Evolutionary conservation across 2,888 invertebrate species (phyloP).

Genomic region (Plagodis pulveraria): DNA sequence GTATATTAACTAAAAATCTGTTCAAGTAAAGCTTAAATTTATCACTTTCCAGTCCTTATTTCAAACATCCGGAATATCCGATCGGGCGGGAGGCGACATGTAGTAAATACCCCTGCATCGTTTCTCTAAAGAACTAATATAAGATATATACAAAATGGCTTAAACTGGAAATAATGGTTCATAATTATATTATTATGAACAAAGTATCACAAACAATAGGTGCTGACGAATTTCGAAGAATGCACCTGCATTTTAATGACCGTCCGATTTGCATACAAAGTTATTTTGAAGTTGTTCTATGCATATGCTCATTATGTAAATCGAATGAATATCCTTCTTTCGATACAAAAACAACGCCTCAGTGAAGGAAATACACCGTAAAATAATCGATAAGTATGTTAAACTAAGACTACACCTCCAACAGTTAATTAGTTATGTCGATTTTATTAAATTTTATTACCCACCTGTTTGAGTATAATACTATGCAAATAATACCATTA

Average conservation of each 20-base stretch:
- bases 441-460: slow-evolving; percentile 2
- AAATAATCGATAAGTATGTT: slow-evolving; percentile 36
- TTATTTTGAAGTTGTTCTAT: slow-evolving; percentile 60
- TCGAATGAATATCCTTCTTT: slow-evolving; percentile 71
- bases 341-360: slow-evolving; percentile 48
- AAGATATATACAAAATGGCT: too few species aligned
- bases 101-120: too few species aligned
- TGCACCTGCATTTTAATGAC: slow-evolving; percentile 62
- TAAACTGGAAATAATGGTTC: too few species aligned
- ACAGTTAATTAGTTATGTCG: slow-evolving; percentile 26
- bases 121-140: too few species aligned
- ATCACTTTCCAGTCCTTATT: too few species aligned
- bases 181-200: too few species aligned
- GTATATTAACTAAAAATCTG: too few species aligned
- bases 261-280: slow-evolving; percentile 76
- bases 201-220: background rate
- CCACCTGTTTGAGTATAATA: slow-evolving; percentile 1
- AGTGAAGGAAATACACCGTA: slow-evolving; percentile 59
- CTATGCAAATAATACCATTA: slow-evolving; percentile 20
- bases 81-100: too few species aligned
- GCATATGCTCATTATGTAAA: slow-evolving; percentile 70
- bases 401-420: slow-evolving; percentile 1
- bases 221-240: slow-evolving; percentile 12
- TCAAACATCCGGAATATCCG: too few species aligned
- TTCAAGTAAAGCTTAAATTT: too few species aligned